Conservation (phyloP, 2,113 vertebrate species). For the Oreochromis tanganicae region DNA sequence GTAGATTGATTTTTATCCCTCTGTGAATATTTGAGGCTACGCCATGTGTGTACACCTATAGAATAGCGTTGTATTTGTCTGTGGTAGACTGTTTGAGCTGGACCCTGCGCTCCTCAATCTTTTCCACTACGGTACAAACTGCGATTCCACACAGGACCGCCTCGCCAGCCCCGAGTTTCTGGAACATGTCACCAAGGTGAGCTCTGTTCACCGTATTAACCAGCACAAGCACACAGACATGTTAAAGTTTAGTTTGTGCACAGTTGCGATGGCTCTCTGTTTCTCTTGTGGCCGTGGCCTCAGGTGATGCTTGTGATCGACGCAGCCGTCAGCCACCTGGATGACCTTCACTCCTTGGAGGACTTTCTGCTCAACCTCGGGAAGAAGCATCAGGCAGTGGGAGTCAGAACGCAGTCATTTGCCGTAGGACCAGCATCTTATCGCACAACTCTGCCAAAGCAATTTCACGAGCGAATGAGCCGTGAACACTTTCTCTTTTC, state of each 20-base stretch:
- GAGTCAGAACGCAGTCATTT: conserved; percentile 86
- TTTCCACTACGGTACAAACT: conserved; percentile 87
- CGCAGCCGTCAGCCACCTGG: conserved; percentile 85
- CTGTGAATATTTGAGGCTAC: not conserved
- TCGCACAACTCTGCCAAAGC: not conserved
- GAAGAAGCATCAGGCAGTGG: conserved; percentile 85
- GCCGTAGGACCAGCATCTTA: conserved; percentile 70
- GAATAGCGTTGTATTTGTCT: conserved; percentile 43
- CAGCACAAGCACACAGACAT: not conserved
- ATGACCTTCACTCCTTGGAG: conserved; percentile 83
- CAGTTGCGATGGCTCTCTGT: not conserved
- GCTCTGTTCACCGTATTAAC: conserved; percentile 9
- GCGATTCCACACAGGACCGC: conserved; percentile 83
- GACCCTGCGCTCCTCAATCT: conserved; percentile 84
- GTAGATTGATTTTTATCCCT: not conserved
- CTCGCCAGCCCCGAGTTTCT: conserved; percentile 87
- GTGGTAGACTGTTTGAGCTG: conserved; percentile 86
- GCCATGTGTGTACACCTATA: not conserved
- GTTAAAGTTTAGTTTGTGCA: not conserved
- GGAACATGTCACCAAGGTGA: conserved; percentile 93
- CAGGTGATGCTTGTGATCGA: conserved; percentile 97
- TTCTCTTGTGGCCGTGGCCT: not conserved
- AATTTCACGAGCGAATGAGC: not conserved
- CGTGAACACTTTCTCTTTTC: not conserved
- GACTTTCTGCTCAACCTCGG: conserved; percentile 86